Evolutionary conservation across 2,888 invertebrate species (phyloP), one percentile per base, ranked within the genome.

Genomic region (Itoplectis maculator): DNA sequence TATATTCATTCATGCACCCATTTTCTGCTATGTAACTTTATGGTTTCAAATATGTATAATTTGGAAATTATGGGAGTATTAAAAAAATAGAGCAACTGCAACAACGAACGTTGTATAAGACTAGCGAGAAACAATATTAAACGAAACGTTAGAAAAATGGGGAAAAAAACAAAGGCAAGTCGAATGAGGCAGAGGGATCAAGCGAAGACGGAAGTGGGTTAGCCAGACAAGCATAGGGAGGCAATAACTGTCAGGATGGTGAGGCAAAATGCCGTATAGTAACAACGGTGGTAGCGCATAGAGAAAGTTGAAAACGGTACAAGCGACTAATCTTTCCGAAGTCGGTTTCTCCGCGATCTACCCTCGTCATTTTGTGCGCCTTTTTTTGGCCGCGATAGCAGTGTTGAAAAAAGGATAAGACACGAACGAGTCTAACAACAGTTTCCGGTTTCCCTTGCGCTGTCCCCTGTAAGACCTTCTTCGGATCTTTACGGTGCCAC

Each of bases 181-280:
- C 59, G 54, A 13, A 13, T 59, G 51, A 56, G 40, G 63, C 45
- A 9, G 54, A 49, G 40, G 40, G 56, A 29, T 66, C 8, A 68
- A 29, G 65, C 47, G 51, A 76, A 54, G 49, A 13, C 23, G 40
- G 65, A 15, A 15, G 65, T 23, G 42, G 65, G 20, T 65, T 45
- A 61, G 68, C 63, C 35, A 42, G 18, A 45, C 54, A 42, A 70
- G 70, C 13, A 54, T 40, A 70, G 70, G 51, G 37, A 49, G 66
- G 81, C 78, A 83, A 83, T 83, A 83, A 83, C 78, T 81, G 81
- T 78, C 81, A 83, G 63, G 74, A 35, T 49, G 69, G 77, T 49
- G 59, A 66, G 74, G 68, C 78, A 47, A 70, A 61, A 80, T 45
- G 61, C 20, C 66, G 66, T 35, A n/a, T n/a, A 81, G 77, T 70